Evolutionary conservation across 2,113 vertebrate genomes (phyloP), one percentile per base, ranked within the genome.

Genomic region (Notothenia coriiceps): DNA sequence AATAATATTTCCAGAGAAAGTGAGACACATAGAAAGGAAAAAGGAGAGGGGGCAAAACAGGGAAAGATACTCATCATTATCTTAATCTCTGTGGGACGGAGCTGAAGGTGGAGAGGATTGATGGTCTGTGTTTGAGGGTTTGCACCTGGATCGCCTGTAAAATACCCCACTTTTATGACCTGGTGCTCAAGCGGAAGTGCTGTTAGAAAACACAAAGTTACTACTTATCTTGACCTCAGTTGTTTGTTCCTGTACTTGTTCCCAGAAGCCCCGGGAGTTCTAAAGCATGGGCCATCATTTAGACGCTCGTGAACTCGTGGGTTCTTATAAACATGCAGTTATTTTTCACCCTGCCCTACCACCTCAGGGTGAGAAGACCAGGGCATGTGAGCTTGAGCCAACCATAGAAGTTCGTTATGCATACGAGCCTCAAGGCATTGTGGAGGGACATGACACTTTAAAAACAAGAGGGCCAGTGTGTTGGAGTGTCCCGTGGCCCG

Each of bases 381-480:
- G 89, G 90, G 87, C 93, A 93, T 93, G 92, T 93, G 92, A 93
- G 93, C 79, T 85, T 2, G 84, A 86, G 90, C 91, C 93, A 94
- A 93, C 89, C 89, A 90, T 90, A 90, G 92, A 90, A 92, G 89
- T 90, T 88, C 87, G 85, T 93, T 93, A 89, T 90, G 90, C 86
- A 88, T 79, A 79, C 61, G 79, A 83, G 90, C 92, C 91, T 82
- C 61, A 62, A 91, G 91, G 89, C 90, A 90, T 90, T 90, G 88
- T 87, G 80, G 84, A 90, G 89, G 89, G 88, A 91, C 90, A 91
- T 87, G 88, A 90, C 85, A 87, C 90, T 92, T 89, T 89, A 80
- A 91, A 54, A 89, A 94, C 93, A 94, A 93, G 90, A 91, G 82
- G 90, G 79, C 88, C 91, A 91, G 92, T 94, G 92, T 93, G 89